Percentiles rank a stretch among this genome's conserved stretches.
These are phyloP conservation scores for Hippopotamus amphibius DNA, from an alignment of 2,113 vertebrate genomes.

Conservation along the genomic window DNA sequence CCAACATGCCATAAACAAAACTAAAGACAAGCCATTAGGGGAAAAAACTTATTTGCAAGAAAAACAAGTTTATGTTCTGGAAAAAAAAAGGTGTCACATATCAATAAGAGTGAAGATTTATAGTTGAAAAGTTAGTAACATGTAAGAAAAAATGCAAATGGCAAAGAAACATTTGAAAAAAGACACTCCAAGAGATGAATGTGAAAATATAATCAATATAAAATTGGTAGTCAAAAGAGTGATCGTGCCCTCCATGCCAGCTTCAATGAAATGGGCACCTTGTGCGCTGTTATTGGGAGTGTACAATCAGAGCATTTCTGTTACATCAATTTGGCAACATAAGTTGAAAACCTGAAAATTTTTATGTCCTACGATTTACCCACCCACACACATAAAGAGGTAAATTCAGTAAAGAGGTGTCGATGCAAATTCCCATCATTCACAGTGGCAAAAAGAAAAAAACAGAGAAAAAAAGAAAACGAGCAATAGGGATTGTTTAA, in stretches of 20 bases:
- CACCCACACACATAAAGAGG: neutral
- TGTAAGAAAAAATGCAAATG: neutral
- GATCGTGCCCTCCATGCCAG: neutral
- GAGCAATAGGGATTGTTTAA: neutral
- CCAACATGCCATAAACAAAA: slow-evolving; percentile 12
- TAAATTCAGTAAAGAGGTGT: neutral
- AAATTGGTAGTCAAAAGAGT: neutral
- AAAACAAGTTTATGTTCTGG: neutral
- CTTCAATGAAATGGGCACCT: neutral
- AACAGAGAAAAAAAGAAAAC: neutral
- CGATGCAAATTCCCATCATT: neutral
- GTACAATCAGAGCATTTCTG: neutral
- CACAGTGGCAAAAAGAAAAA: slow-evolving; percentile 38
- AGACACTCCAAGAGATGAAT: neutral
- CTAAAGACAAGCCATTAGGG: neutral
- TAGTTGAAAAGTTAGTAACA: neutral
- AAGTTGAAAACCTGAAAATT: neutral
- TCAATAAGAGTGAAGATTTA: neutral
- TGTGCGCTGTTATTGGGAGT: neutral
- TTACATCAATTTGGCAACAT: neutral
- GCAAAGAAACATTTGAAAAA: slow-evolving; percentile 33
- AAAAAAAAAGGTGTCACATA: neutral
- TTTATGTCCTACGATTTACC: neutral
- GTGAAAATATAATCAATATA: slow-evolving; percentile 23
- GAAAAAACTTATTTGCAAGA: neutral